Evolutionary conservation across 2,888 invertebrate genomes (phyloP), one percentile per base, ranked within the genome.

Genomic region (Electrophaes corylata): DNA sequence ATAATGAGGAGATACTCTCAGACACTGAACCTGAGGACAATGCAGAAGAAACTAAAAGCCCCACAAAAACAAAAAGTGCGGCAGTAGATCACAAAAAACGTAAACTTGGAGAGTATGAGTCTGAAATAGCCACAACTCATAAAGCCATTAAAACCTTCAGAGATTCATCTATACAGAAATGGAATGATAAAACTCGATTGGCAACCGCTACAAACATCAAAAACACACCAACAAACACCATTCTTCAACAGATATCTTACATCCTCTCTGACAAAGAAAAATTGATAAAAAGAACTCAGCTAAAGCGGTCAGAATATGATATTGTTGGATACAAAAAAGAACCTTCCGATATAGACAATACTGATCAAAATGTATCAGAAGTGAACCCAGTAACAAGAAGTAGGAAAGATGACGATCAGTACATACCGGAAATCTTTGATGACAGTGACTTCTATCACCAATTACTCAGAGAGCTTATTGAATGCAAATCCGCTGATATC

Each of bases 361-460:
- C 66, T 41, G 75, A 73, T 43, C 53, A 68, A 33, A 74, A 75
- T 63, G 71, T 60, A 0, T 59, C 62, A 14, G 80, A 80, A 66
- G 19, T 60, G 5, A 83, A 80, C 53, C 71, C 69, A 0, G 65
- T 73, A 2, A 72, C 65, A 14, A 81, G 69, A 66, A 76, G 79
- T 47, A 75, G 87, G n/a, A 85, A 85, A 66, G 86, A 91, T 47
- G 77, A 86, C 57, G 93, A 94, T 67, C 94, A 95, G 69, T 94
- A 94, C 64, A 95, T 96, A 74, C 75, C 92, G 0, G 96, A 99
- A 87, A 96, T 99, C 73, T 99, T 97, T 88, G 98, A 99, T 82
- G 99, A 99, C 78, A 96, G 96, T 73, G 99, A 99, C 80, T 99
- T 99, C 83, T 99, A 99, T 84, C 98, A 98, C 83, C 97, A 98